Evolutionary conservation across 2,888 invertebrate species (phyloP).

Genomic region (Schrankia costaestrigalis): DNA sequence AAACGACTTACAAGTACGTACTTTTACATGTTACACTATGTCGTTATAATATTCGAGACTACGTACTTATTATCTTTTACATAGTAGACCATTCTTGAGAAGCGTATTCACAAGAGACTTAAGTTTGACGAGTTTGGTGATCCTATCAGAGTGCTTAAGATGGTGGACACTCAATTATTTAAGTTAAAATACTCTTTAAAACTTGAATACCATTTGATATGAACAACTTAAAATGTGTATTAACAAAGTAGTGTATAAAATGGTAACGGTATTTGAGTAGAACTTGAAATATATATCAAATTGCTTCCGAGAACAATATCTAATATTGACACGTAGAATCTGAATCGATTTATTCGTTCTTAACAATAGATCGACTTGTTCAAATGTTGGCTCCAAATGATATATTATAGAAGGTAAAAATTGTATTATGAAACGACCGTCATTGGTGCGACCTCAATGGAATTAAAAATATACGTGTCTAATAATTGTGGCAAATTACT

Average conservation of each 20-base stretch:
- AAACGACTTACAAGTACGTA: slow-evolving; percentile 15
- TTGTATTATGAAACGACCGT: slow-evolving; percentile 49
- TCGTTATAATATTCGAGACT: slow-evolving; percentile 12
- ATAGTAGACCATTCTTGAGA: slow-evolving; percentile 13
- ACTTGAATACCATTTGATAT: slow-evolving; percentile 13
- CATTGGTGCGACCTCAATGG: slow-evolving; percentile 65
- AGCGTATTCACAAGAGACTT: too few species aligned
- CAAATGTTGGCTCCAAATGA: slow-evolving; percentile 40
- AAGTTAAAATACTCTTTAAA: slow-evolving; percentile 7
- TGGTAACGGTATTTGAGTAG: slow-evolving; percentile 24
- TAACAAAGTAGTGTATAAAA: slow-evolving; percentile 11
- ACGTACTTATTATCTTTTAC: slow-evolving; percentile 13
- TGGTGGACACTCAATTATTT: too few species aligned
- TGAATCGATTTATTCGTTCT: slow-evolving; percentile 45
- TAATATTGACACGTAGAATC: slow-evolving; percentile 57
- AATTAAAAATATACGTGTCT: slow-evolving; percentile 64
- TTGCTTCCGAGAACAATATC: slow-evolving; percentile 60
- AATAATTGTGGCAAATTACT: slow-evolving; percentile 70
- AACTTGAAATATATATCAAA: slow-evolving; percentile 55
- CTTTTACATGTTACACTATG: slow-evolving; percentile 13
- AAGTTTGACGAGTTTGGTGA: too few species aligned
- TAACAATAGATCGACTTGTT: slow-evolving; percentile 46
- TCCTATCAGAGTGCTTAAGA: too few species aligned
- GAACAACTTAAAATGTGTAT: slow-evolving; percentile 14
- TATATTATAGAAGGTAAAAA: slow-evolving; percentile 43